Evolutionary conservation across 1,140 invertebrate genomes (phyloP).

Genomic region (Pseudomyrmex sp.): DNA sequence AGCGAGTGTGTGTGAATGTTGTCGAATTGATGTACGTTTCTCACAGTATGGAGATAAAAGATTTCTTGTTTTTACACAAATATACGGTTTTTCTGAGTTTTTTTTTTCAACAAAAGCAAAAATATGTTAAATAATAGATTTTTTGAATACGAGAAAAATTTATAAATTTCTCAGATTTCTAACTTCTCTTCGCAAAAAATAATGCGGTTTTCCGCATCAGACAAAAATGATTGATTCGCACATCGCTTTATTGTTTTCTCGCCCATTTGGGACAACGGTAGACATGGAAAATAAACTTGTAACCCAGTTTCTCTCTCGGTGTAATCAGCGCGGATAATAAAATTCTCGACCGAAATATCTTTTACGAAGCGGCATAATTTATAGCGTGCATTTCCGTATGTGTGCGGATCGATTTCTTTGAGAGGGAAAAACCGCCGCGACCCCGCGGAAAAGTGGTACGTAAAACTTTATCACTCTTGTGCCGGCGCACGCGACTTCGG

Average conservation of each 20-base stretch:
- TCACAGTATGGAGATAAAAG: no score
- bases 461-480: not conserved
- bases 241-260: slow-evolving; percentile 25
- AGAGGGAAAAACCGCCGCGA: not conserved
- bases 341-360: slow-evolving; percentile 20
- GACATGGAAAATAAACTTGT: slow-evolving; percentile 5
- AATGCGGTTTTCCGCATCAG: no score
- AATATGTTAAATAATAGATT: no score
- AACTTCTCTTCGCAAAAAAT: no score
- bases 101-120: no score
- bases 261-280: not conserved
- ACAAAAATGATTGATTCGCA: slow-evolving; percentile 38
- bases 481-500: slow-evolving; percentile 38
- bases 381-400: slow-evolving; percentile 38
- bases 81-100: no score
- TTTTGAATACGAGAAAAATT: no score
- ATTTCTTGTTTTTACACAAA: no score
- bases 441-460: not conserved
- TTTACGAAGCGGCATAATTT: slow-evolving; percentile 13
- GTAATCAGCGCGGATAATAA: not conserved
- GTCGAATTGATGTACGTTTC: no score
- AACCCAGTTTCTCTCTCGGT: slow-evolving; percentile 28
- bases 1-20: not conserved
- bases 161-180: no score
- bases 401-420: slow-evolving; percentile 36